A percentile compares a stretch with the other conserved stretches of the same genome.
Conservation (phyloP, 2,797 vertebrate genomes). For the Lindbergichthys nudifrons region DNA sequence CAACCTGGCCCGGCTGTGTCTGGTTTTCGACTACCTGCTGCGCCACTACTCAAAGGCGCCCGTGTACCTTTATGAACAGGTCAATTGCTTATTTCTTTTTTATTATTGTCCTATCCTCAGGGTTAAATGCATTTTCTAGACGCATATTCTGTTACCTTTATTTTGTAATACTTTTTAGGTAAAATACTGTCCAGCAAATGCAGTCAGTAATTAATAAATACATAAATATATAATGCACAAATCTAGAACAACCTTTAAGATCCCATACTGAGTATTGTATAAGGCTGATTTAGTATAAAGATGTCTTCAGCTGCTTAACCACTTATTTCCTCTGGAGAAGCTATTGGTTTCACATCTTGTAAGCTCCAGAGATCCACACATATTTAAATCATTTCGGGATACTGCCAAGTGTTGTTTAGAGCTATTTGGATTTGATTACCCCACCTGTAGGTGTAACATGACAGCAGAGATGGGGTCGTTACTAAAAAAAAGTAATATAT, state of each 20-base stretch:
- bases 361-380: neutral
- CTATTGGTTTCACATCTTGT: neutral
- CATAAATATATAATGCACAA: neutral
- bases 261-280: neutral
- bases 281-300: neutral
- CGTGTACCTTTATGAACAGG: conserved; percentile 96
- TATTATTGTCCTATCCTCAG: neutral
- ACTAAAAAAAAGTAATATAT: no score
- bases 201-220: neutral
- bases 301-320: neutral
- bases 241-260: neutral
- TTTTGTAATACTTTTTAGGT: neutral
- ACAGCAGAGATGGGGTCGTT: no score
- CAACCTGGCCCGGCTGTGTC: conserved; percentile 90
- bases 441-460: neutral
- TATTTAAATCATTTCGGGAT: neutral
- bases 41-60: conserved; percentile 96
- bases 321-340: neutral
- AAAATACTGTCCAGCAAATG: neutral
- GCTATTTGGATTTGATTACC: neutral
- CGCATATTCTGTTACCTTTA: neutral
- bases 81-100: conserved; percentile 52
- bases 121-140: neutral
- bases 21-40: conserved; percentile 96
- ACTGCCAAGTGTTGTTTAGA: neutral